phyloP scores from a whole-genome alignment of 37 sponge, comb jelly and placozoan genomes.

The Halisarca cf. caerulea region DNA sequence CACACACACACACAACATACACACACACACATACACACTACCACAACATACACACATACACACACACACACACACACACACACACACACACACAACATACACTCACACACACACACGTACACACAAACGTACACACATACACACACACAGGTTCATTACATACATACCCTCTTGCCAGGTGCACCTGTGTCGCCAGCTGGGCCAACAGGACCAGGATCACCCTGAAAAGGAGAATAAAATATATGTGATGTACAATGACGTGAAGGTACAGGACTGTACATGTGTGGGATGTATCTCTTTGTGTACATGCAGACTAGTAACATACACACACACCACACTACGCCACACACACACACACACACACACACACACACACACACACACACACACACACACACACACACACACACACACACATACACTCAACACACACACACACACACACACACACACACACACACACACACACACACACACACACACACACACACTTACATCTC shows the following conservation, averaged over 20 bases:
- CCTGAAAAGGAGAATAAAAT: too few species aligned
- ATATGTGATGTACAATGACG: too few species aligned
- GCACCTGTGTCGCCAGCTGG: constrained; percentile 58
- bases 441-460: not conserved
- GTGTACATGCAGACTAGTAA: too few species aligned
- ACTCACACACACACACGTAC: not conserved
- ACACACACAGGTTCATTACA: not conserved
- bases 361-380: too few species aligned
- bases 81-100: not conserved
- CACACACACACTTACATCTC: constrained; percentile 23
- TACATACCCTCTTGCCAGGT: constrained; percentile 36
- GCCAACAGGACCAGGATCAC: constrained; percentile 52
- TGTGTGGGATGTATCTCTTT: too few species aligned
- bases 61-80: not conserved
- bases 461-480: not conserved
- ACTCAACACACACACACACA: too few species aligned
- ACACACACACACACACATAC: too few species aligned
- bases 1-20: too few species aligned
- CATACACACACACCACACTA: too few species aligned
- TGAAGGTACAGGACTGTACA: too few species aligned
- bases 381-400: too few species aligned
- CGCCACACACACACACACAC: too few species aligned
- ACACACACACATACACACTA: not conserved
- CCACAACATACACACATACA: not conserved
- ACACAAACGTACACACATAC: not conserved